phyloP scores from a whole-genome alignment of 2,797 vertebrate genomes.

The Limnodromus scolopaceus region DNA sequence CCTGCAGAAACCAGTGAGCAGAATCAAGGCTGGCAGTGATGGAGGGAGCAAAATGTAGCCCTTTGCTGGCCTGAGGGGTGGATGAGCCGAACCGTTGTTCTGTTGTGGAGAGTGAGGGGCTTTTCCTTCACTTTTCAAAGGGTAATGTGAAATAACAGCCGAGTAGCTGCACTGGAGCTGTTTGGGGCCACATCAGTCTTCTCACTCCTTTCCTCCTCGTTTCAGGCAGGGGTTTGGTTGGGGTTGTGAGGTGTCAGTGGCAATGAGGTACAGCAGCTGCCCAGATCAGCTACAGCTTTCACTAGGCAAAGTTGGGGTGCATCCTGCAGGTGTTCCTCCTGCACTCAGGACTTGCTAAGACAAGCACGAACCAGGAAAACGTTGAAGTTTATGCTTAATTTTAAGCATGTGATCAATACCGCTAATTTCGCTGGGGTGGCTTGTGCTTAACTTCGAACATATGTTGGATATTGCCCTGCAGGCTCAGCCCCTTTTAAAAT shows the following conservation, averaged over 20 bases:
- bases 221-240: neutral
- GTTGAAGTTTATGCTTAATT: neutral
- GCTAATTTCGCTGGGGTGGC: neutral
- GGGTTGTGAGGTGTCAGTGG: neutral
- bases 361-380: neutral
- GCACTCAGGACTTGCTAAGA: neutral
- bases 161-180: neutral
- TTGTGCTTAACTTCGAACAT: slow-evolving; percentile 9
- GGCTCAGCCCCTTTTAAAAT: slow-evolving; percentile 8
- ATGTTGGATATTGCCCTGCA: neutral
- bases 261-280: neutral
- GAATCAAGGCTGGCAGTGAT: neutral
- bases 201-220: neutral
- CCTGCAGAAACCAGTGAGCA: neutral
- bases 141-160: neutral
- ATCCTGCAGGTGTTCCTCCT: neutral
- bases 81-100: neutral
- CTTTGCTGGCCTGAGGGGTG: neutral
- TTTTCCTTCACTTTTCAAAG: neutral
- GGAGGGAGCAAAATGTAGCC: neutral
- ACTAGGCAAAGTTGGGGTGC: neutral
- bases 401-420: slow-evolving; percentile 1
- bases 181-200: neutral
- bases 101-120: neutral
- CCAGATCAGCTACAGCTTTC: neutral